These are phyloP conservation scores for Nyctibius grandis DNA, from an alignment of 2,797 vertebrate species.

Conservation along the genomic window DNA sequence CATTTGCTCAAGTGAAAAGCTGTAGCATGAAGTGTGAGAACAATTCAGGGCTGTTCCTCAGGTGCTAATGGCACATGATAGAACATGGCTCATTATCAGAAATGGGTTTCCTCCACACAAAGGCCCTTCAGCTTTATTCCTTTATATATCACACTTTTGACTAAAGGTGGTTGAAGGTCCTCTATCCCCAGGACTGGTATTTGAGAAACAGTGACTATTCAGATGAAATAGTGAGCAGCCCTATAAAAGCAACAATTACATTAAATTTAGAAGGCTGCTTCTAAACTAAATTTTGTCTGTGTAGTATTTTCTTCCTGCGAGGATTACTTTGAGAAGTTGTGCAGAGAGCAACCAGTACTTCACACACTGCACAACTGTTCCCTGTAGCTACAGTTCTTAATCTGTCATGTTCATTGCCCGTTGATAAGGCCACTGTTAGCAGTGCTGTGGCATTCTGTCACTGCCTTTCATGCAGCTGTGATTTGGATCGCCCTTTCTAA, in stretches of 20 bases:
- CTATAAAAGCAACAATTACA: background rate
- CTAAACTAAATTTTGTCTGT: background rate
- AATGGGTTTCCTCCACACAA: background rate
- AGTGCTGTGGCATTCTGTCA: background rate
- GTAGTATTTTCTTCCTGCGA: background rate
- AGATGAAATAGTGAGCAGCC: background rate
- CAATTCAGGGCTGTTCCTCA: background rate
- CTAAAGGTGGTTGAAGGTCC: background rate
- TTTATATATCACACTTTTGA: background rate
- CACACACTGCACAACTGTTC: background rate
- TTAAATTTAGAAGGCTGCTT: background rate
- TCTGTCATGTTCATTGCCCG: background rate
- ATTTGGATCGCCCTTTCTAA: slow-evolving; percentile 56
- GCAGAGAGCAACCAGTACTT: background rate
- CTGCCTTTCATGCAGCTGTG: background rate
- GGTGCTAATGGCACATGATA: background rate
- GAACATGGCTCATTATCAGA: background rate
- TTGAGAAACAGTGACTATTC: background rate
- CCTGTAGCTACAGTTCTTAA: background rate
- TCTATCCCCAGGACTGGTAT: background rate
- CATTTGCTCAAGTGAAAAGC: background rate
- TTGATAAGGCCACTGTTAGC: background rate
- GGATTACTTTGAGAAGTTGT: background rate
- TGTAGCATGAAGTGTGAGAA: background rate
- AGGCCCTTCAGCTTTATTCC: background rate